Conservation (phyloP, 2,797 vertebrate genomes). For the Cyprinella venusta region DNA sequence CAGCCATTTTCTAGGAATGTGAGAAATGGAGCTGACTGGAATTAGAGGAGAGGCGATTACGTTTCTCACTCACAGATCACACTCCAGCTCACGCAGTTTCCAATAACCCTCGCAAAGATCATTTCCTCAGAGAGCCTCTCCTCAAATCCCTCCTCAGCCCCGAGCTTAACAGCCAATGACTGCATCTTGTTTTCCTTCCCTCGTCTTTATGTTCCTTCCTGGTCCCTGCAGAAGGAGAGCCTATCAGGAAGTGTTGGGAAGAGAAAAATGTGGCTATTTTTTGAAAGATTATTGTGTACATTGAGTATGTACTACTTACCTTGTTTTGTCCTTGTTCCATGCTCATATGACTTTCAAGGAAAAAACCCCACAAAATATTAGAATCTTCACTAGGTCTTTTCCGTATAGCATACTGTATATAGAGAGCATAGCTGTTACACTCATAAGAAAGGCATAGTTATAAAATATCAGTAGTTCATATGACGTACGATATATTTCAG, state of each 20-base stretch:
- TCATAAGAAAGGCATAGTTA: no score
- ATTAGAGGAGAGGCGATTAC: conserved; percentile 59
- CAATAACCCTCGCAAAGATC: conserved; percentile 55
- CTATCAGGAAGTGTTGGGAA: conserved; percentile 59
- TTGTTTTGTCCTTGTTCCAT: background rate
- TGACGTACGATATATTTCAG: background rate
- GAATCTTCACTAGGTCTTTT: background rate
- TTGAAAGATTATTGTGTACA: background rate
- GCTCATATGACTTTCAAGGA: background rate
- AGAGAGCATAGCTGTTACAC: background rate
- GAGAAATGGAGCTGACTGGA: conserved; percentile 55
- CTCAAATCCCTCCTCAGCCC: conserved; percentile 56
- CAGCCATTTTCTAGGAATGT: conserved; percentile 63
- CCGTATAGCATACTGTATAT: background rate
- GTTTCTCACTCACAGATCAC: conserved; percentile 56
- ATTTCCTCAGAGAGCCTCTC: conserved; percentile 55
- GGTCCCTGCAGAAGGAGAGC: conserved; percentile 27
- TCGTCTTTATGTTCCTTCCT: background rate
- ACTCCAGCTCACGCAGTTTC: conserved; percentile 53
- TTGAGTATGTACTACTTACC: background rate
- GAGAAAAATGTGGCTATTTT: background rate
- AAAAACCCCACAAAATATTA: no score
- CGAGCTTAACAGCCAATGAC: conserved; percentile 33
- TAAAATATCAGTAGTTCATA: background rate
- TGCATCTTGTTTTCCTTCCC: conserved; percentile 39